phyloP scores from a whole-genome alignment of 2,113 vertebrate species.

The Atractosteus spatula region DNA sequence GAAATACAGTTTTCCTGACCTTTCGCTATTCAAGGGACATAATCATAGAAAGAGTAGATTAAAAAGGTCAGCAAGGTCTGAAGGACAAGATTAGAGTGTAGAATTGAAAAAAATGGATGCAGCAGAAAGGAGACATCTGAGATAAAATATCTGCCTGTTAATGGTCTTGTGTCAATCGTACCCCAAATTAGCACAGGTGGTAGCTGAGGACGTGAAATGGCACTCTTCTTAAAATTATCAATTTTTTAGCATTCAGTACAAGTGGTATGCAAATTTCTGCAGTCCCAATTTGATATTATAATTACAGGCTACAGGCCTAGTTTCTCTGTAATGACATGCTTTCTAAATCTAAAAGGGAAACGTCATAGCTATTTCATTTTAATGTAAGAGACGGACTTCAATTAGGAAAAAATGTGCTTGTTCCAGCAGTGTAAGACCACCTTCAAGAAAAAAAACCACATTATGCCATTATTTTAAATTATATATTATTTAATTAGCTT shows the following conservation, averaged over 20 bases:
- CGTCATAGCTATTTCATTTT: neutral
- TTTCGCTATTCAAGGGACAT: neutral
- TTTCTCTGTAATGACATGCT: neutral
- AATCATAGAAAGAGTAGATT: neutral
- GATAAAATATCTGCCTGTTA: neutral
- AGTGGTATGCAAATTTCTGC: neutral
- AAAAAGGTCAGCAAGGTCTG: neutral
- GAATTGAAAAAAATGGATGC: neutral
- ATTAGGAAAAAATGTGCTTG: neutral
- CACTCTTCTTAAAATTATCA: too few relatives aligned
- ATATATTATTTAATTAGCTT: too few relatives aligned
- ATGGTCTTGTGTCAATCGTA: too few relatives aligned
- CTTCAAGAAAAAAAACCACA: neutral
- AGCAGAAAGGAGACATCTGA: neutral
- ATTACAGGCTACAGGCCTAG: neutral
- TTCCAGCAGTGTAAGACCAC: neutral
- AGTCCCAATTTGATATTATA: neutral
- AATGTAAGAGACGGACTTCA: neutral
- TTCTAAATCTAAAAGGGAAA: neutral
- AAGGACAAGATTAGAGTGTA: neutral
- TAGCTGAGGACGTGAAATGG: too few relatives aligned
- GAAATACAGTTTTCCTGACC: neutral
- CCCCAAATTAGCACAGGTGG: too few relatives aligned
- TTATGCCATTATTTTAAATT: neutral
- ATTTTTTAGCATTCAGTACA: neutral